A percentile compares a stretch with the other conserved stretches of the same genome.
Conservation (phyloP, 2,888 invertebrate genomes). For the Oeneis ivallda region DNA sequence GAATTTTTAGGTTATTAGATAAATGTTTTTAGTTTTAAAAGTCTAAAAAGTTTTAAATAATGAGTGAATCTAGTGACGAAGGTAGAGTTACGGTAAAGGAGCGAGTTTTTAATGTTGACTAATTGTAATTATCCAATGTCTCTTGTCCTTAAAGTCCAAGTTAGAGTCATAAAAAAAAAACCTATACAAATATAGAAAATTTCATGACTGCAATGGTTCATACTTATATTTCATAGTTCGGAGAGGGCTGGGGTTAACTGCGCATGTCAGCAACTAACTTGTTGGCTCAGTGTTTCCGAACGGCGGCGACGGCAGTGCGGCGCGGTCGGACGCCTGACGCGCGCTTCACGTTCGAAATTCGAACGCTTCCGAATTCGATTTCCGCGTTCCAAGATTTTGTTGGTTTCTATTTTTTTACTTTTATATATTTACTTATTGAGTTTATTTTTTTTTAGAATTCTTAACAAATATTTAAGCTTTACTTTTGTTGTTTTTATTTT, state of each 20-base stretch:
- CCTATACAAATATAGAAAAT: neutral
- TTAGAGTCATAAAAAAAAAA: no score
- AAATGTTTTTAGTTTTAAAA: no score
- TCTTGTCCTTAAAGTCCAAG: no score
- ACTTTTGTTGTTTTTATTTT: neutral
- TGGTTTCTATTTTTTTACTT: conserved; percentile 30
- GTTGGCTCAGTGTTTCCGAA: conserved; percentile 64
- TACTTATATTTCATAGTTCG: conserved; percentile 12
- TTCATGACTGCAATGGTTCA: conserved; percentile 12
- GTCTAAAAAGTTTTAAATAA: no score
- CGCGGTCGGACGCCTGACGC: conserved; percentile 61
- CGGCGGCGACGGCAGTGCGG: conserved; percentile 72
- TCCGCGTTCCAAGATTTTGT: conserved; percentile 34
- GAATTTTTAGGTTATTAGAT: no score
- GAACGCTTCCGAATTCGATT: conserved; percentile 43
- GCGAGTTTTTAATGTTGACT: no score
- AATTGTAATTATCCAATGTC: no score
- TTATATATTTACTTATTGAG: neutral
- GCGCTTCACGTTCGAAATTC: conserved; percentile 53
- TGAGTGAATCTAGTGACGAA: no score
- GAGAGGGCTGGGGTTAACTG: conserved; percentile 55
- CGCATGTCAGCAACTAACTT: conserved; percentile 78
- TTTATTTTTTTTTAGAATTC: neutral
- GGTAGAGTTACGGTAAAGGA: no score
- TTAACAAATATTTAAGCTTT: neutral